These are phyloP conservation scores for Apocrypta bakeri DNA, from an alignment of 1,140 invertebrate genomes.

Conservation along the genomic window DNA sequence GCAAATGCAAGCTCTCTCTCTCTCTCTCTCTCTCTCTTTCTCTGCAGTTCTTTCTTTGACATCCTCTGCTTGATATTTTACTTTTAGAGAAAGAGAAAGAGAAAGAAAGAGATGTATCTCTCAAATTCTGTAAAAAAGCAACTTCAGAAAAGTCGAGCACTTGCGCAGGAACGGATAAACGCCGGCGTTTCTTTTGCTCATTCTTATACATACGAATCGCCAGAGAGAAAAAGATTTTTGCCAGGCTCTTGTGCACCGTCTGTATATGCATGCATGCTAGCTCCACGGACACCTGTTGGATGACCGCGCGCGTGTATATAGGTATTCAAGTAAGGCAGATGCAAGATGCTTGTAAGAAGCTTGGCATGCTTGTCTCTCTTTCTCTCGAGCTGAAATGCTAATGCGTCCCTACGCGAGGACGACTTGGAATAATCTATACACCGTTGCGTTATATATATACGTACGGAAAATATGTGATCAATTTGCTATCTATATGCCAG, in stretches of 20 bases:
- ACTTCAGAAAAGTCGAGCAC: not conserved
- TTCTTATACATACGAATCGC: constrained; percentile 5
- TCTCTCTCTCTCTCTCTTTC: no score
- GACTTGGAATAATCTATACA: not conserved
- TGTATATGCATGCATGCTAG: not conserved
- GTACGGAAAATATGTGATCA: not conserved
- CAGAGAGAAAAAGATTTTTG: constrained; percentile 7
- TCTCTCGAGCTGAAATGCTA: constrained; percentile 28
- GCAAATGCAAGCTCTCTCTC: constrained; percentile 14
- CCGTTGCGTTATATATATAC: not conserved
- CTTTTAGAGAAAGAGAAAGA: not conserved
- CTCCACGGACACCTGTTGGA: constrained; percentile 47
- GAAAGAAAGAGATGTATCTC: not conserved
- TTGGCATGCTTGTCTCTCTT: not conserved
- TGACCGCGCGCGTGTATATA: not conserved
- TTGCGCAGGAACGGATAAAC: constrained; percentile 26
- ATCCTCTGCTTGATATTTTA: not conserved
- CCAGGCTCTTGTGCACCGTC: not conserved
- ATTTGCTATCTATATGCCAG: not conserved
- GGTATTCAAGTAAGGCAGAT: not conserved
- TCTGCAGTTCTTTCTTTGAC: constrained; percentile 15
- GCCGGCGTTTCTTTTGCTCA: not conserved
- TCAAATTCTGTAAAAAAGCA: not conserved
- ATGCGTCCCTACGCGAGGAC: constrained; percentile 21
- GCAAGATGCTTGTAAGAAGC: not conserved